Conservation (phyloP, 1,140 invertebrate genomes). For the Steinernema feltiae region DNA sequence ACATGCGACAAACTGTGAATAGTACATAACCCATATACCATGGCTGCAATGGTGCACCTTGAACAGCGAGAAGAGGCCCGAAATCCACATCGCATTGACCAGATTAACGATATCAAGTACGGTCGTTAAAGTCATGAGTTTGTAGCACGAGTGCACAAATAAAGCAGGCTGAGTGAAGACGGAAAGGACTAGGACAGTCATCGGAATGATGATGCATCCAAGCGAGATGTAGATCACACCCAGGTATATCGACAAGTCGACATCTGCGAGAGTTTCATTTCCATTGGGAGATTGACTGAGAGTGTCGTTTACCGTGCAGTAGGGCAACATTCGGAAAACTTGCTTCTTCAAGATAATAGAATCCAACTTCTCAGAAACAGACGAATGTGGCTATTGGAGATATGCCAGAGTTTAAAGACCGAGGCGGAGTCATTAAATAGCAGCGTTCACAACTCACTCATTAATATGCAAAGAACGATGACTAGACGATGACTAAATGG, state of each 20-base stretch:
- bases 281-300: not conserved
- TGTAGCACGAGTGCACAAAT: not conserved
- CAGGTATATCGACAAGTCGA: not conserved
- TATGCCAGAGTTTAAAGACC: no score
- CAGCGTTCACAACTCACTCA: no score
- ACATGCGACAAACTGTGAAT: not conserved
- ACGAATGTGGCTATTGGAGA: no score
- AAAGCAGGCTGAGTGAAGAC: not conserved
- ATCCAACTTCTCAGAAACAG: no score
- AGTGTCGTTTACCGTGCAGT: not conserved
- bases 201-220: not conserved
- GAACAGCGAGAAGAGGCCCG: not conserved
- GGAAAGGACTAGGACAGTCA: not conserved
- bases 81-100: constrained; percentile 4
- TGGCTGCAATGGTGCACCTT: not conserved
- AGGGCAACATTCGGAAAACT: not conserved
- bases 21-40: constrained; percentile 8
- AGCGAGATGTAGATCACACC: not conserved
- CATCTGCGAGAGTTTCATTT: not conserved
- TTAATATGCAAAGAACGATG: no score
- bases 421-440: no score
- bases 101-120: not conserved
- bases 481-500: no score
- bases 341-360: no score
- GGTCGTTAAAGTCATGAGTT: not conserved